Conservation (phyloP, 2,113 vertebrate genomes). For the Lanius collurio region DNA sequence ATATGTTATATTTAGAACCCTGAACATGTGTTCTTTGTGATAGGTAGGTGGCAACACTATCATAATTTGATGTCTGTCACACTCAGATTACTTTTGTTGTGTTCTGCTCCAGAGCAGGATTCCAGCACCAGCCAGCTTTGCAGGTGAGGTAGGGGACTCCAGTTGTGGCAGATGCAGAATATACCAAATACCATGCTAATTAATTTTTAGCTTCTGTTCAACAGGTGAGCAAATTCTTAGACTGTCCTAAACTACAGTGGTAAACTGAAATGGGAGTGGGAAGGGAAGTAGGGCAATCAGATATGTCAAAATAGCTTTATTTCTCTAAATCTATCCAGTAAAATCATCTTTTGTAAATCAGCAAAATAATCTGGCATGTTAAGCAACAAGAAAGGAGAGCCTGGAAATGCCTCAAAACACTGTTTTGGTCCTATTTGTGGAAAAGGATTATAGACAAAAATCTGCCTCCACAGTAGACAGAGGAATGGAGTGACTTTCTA, state of each 20-base stretch:
- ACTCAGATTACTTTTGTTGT: not conserved
- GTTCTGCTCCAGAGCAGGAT: not conserved
- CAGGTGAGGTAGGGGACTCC: not conserved
- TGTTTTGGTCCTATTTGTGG: not conserved
- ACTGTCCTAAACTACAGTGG: not conserved
- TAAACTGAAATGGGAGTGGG: not conserved
- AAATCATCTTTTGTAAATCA: not conserved
- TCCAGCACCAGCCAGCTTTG: too few species aligned
- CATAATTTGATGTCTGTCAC: not conserved
- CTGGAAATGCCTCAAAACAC: not conserved
- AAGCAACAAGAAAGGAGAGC: not conserved
- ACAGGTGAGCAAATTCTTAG: not conserved
- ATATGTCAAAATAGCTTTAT: not conserved
- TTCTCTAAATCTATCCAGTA: not conserved
- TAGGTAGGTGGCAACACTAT: not conserved
- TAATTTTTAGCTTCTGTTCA: not conserved
- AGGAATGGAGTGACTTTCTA: not conserved
- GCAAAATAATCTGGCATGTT: not conserved
- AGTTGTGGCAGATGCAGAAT: not conserved
- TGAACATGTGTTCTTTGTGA: not conserved
- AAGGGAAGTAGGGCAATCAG: not conserved
- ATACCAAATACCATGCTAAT: not conserved
- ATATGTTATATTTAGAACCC: not conserved
- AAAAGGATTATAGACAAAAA: not conserved
- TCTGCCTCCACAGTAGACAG: not conserved